Conservation (phyloP, 2,888 invertebrate genomes). For the Rhabditophanes sp. region DNA sequence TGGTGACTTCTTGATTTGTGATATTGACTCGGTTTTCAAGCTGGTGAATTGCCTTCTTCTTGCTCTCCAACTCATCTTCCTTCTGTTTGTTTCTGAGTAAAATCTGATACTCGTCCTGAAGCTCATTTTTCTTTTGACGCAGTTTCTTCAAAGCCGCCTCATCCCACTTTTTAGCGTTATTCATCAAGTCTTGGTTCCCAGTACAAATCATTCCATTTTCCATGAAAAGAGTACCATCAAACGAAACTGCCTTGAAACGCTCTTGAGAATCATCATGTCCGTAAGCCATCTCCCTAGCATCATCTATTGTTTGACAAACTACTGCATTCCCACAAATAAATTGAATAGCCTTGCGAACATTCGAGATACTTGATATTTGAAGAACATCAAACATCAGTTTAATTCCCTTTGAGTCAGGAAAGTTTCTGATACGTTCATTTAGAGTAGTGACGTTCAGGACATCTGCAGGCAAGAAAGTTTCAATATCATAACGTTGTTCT, state of each 20-base stretch:
- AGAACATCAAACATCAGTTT: conserved; percentile 87
- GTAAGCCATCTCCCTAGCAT: conserved; percentile 77
- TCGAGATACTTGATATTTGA: too few species aligned
- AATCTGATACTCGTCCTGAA: conserved; percentile 24
- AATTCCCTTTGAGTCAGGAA: conserved; percentile 81
- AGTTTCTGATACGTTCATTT: conserved; percentile 81
- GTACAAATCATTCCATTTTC: conserved; percentile 95
- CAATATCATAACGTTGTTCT: conserved; percentile 90
- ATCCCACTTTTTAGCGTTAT: conserved; percentile 91
- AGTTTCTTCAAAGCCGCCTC: conserved; percentile 57
- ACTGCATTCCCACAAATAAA: conserved; percentile 97
- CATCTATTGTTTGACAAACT: conserved; percentile 95
- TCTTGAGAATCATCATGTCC: conserved; percentile 21
- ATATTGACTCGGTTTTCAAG: conserved; percentile 80
- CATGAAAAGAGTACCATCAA: conserved; percentile 96
- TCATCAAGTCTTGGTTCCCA: conserved; percentile 56
- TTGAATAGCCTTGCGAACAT: conserved; percentile 82
- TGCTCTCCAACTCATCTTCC: conserved; percentile 89
- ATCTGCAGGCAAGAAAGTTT: conserved; percentile 89
- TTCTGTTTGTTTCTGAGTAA: conserved; percentile 80
- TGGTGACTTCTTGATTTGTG: conserved; percentile 74
- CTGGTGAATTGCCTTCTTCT: conserved; percentile 80
- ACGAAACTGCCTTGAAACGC: conserved; percentile 63
- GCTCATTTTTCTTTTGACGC: conserved; percentile 64
- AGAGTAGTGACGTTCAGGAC: conserved; percentile 85